Evolutionary conservation across 2,113 vertebrate species (phyloP).

Genomic region (Catharus fuscescens): DNA sequence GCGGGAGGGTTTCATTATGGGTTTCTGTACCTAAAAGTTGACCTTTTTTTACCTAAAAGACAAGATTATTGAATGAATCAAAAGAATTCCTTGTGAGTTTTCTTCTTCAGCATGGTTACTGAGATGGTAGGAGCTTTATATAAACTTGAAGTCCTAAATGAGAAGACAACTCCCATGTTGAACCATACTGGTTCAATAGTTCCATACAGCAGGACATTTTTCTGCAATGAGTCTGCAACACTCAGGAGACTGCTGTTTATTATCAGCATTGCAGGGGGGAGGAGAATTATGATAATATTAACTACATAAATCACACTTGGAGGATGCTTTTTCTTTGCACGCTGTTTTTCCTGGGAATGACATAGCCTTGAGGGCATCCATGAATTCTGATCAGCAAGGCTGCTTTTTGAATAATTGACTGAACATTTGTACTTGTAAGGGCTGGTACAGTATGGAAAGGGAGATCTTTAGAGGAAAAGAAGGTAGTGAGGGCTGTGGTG

Average conservation of each 20-base stretch:
- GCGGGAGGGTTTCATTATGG: not conserved
- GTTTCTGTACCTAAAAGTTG: not conserved
- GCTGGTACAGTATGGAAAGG: not conserved
- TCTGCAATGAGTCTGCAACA: slow-evolving; percentile 13
- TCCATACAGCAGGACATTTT: not conserved
- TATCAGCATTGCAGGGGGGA: slow-evolving; percentile 19
- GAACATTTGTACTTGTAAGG: slow-evolving; percentile 22
- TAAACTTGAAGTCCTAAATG: not conserved
- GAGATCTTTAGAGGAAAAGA: not conserved
- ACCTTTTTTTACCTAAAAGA: not conserved
- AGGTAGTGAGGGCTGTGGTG: not conserved
- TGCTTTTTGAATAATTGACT: slow-evolving; percentile 34
- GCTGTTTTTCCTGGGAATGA: slow-evolving; percentile 12
- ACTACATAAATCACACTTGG: not conserved
- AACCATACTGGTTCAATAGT: not conserved
- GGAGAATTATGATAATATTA: not conserved
- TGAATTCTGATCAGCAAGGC: slow-evolving; percentile 44
- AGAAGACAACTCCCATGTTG: not conserved
- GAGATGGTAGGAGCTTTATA: not conserved
- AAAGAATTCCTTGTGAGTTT: not conserved
- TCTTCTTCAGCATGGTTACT: not conserved
- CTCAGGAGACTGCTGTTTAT: slow-evolving; percentile 45
- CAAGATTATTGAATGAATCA: not conserved
- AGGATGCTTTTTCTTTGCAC: slow-evolving; percentile 31
- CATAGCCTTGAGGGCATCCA: slow-evolving; percentile 2